Percentiles rank a stretch among this genome's conserved stretches.
These are phyloP conservation scores for Tachysurus fulvidraco DNA, from an alignment of 2,113 vertebrate genomes.

Conservation along the genomic window DNA sequence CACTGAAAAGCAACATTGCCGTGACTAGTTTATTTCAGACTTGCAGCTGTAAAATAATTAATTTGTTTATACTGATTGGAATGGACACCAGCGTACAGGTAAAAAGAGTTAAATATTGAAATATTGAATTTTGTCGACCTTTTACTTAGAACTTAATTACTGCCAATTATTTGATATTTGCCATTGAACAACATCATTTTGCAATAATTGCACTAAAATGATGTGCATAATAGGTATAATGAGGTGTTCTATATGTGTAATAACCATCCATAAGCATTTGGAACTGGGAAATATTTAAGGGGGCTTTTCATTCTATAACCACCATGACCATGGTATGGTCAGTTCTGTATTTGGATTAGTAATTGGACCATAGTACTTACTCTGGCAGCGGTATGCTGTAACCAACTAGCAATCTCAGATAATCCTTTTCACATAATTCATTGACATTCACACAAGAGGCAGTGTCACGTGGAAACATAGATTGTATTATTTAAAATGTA, in stretches of 20 bases:
- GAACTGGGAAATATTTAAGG: not conserved
- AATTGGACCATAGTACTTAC: not conserved
- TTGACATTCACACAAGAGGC: not conserved
- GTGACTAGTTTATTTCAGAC: too few species aligned
- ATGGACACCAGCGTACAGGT: too few species aligned
- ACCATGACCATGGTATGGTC: not conserved
- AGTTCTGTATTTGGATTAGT: not conserved
- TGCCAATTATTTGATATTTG: not conserved
- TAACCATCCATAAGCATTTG: not conserved
- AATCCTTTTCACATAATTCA: not conserved
- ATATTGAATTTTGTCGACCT: not conserved
- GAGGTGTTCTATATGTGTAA: not conserved
- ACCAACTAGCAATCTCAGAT: not conserved
- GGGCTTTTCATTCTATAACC: not conserved
- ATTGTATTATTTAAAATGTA: not conserved
- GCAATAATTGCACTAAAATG: not conserved
- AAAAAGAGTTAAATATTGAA: too few species aligned
- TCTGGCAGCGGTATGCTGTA: slow-evolving; percentile 15
- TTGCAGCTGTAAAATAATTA: too few species aligned
- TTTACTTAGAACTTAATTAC: not conserved
- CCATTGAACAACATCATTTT: not conserved
- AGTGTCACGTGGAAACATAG: not conserved
- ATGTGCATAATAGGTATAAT: not conserved
- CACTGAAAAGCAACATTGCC: too few species aligned
- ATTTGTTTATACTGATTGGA: too few species aligned